Conservation (phyloP, 2,888 invertebrate species). For the Agrotis ipsilon region DNA sequence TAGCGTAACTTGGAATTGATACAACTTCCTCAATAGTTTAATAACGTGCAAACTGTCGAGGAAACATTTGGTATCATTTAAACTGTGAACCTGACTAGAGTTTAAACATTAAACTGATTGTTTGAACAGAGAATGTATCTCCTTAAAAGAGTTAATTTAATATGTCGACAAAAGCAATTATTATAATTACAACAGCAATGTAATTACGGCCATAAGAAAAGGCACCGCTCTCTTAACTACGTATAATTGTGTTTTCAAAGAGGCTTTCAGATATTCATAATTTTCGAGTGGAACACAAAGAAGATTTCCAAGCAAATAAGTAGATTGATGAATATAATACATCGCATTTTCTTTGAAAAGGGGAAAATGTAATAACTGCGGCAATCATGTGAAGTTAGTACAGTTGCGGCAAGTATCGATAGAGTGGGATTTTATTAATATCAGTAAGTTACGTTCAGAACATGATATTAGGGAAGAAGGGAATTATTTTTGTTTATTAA, state of each 20-base stretch:
- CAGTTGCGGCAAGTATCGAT: slow-evolving; percentile 49
- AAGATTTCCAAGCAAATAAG: slow-evolving; percentile 62
- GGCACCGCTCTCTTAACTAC: slow-evolving; percentile 80
- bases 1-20: slow-evolving; percentile 33
- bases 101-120: neutral
- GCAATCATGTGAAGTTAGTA: slow-evolving; percentile 47
- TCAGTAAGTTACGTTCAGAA: slow-evolving; percentile 50
- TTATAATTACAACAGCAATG: slow-evolving; percentile 85
- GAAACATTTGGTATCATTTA: slow-evolving; percentile 21
- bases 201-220: slow-evolving; percentile 86
- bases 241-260: slow-evolving; percentile 87
- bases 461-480: slow-evolving; percentile 48
- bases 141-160: slow-evolving; percentile 83
- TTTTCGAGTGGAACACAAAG: slow-evolving; percentile 74
- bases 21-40: slow-evolving; percentile 39
- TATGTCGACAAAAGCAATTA: slow-evolving; percentile 88
- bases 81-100: slow-evolving; percentile 1
- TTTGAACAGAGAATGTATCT: slow-evolving; percentile 47
- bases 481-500: slow-evolving; percentile 55
- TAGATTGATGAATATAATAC: slow-evolving; percentile 61
- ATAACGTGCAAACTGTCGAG: slow-evolving; percentile 16
- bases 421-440: slow-evolving; percentile 60
- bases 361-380: slow-evolving; percentile 54
- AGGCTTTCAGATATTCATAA: slow-evolving; percentile 80
- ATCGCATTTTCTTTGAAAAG: slow-evolving; percentile 50